Conservation (phyloP, 2,888 invertebrate species). For the Calameuta filiformis region DNA sequence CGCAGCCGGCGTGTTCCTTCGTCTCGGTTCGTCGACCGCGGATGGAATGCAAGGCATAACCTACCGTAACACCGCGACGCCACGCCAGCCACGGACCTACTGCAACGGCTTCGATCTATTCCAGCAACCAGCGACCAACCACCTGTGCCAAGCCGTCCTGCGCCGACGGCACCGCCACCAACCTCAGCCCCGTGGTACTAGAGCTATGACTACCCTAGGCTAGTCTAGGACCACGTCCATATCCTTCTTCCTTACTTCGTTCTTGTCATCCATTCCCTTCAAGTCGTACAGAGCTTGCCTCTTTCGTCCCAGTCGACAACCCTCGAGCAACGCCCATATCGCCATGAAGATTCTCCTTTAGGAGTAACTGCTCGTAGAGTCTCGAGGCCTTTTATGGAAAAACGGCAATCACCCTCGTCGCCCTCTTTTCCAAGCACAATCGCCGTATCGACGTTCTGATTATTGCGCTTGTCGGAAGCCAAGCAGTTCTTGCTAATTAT, state of each 20-base stretch:
- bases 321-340: background rate
- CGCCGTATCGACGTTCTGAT: background rate
- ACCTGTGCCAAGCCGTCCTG: background rate
- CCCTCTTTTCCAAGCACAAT: background rate
- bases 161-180: slow-evolving; percentile 4
- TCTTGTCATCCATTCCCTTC: background rate
- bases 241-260: background rate
- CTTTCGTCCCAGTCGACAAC: background rate
- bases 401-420: background rate
- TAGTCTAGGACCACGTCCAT: background rate
- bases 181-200: slow-evolving; percentile 19
- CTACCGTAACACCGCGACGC: slow-evolving; percentile 61
- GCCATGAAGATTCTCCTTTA: background rate
- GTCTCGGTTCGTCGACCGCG: slow-evolving; percentile 63
- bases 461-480: background rate
- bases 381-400: background rate
- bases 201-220: background rate
- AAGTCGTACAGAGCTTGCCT: background rate
- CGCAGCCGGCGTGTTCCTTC: slow-evolving; percentile 43
- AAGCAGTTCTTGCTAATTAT: background rate
- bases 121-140: slow-evolving; percentile 7
- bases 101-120: slow-evolving; percentile 6
- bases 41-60: slow-evolving; percentile 63
- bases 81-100: slow-evolving; percentile 29
- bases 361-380: background rate